Evolutionary conservation across 2,797 vertebrate genomes (phyloP), one percentile per base, ranked within the genome.

Genomic region (Neopelma chrysocephalum): DNA sequence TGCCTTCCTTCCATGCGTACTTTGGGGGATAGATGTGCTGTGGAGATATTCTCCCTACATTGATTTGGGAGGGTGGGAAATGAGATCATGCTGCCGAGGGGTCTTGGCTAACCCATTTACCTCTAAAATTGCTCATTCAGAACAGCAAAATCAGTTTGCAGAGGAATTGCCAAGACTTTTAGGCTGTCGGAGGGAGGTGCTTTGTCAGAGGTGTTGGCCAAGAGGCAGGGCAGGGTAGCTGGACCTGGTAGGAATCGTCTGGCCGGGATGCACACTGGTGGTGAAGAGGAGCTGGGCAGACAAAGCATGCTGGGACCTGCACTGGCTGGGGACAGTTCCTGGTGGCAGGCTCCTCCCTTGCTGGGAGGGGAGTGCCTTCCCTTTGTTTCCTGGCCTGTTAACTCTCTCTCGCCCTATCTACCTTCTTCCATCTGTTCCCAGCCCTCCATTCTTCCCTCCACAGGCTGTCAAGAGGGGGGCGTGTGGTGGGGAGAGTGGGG

Each of bases 331-430:
- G 90, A 94, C 89, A 94, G 82, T 97, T 96, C 92, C 92, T 96
- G 96, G 75, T 97, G 93, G 89, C 91, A 92, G 86, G 87, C 96
- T 94, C 94, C 93, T 96, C 96, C 96, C 89, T 97, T 85, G 26
- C 58, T 89, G 93, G 94, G 95, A 93, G 92, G 96, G 88, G 90
- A 93, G 87, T 82, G 93, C 68, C 45, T 96, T 96, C 87, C 82
- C 97, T 97, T 97, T 97, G 96, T 97, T 96, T 97, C 93, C 84
- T 69, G 81, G 92, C 90, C 90, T 96, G 87, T 97, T 97, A 97
- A 97, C 97, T 97, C 97, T 96, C 93, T 97, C 92, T 91, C 47
- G 9, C 73, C 94, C 97, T 96, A 69, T 95, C 88, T 95, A 92
- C 90, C 94, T 96, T 91, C 90, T 89, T 93, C 94, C 95, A 94